Evolutionary conservation across 2,888 invertebrate genomes (phyloP), one percentile per base, ranked within the genome.

Genomic region (Cataglyphis albicans): DNA sequence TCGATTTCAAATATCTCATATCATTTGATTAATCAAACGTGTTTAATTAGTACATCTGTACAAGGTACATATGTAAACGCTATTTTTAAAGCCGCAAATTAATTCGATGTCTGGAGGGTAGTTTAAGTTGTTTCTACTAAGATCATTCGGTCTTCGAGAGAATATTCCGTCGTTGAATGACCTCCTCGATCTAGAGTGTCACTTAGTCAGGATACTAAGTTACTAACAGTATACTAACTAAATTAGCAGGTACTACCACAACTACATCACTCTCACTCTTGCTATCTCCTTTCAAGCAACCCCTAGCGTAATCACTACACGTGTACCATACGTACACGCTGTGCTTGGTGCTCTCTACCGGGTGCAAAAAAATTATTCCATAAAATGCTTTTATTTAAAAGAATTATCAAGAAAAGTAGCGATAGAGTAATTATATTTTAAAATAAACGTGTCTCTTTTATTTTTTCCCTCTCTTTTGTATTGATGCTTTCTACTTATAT

Each of bases 211-310:
- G 81, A 84, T 81, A 87, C 73, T 76, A 84, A 86, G 85, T 88
- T 90, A 84, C 87, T 89, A 91, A 90, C 90, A 87, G 88, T 89
- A 84, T 87, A 90, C 89, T 90, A 91, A 91, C 90, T 88, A 85
- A 88, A 89, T 92, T 91, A 91, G 87, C 81, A 84, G 76, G 81
- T 80, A 80, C 84, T 68, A 82, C 80, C 82, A 74, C 41, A 75
- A 73, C 76, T 82, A 70, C 70, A 59, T 12, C 12, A 57, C 41
- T 59, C 61, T 72, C 32, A n/a, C 75, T 63, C 57, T 68, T 68
- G 55, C 55, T 65, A 74, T 74, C 72, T 63, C 82, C 78, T 81
- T 82, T 41, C 72, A n/a, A 44, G 63, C 70, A 61, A 52, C 64
- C 72, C 32, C 82, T 70, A 38, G 44, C 52, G n/a, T 70, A 82